Evolutionary conservation across 2,797 vertebrate genomes (phyloP), one percentile per base, ranked within the genome.

Genomic region (Neosilurus mollespiculum): DNA sequence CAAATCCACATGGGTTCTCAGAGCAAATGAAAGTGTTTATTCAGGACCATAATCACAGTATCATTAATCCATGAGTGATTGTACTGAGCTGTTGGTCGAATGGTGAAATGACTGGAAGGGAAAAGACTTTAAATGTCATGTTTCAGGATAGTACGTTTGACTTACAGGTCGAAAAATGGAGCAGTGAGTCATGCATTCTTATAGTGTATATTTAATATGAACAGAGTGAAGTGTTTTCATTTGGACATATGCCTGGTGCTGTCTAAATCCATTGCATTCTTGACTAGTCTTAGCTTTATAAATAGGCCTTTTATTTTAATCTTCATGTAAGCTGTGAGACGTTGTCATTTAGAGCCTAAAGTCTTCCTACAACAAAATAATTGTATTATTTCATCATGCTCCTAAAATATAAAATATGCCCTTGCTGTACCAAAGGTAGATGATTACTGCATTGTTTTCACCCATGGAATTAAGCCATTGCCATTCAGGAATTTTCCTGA

Each of bases 121-220:
- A 76, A 37, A 59, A 15, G n/a, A 49, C 56, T 81, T 86, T 86
- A 87, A 88, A 88, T 86, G 83, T 84, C 82, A 85, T 83, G 67
- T 86, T 84, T 86, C 83, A 78, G 66, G 80, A 56, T 84, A 51
- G 72, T 51, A 83, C 59, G n/a, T 69, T 84, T 56, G 26, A 86
- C 66, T 70, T 54, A 83, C 34, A 82, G 64, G 16, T 72, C 81
- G 67, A 43, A 69, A 61, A 71, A 64, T 78, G 26, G 72, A 73
- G 54, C 54, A 79, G 24, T 84, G 78, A 79, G 72, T 72, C 67
- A 56, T 62, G 5, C 62, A 73, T 11, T 73, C 53, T 10, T 69
- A 64, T 51, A 65, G 58, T 49, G 8, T 72, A 85, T 85, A 85
- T 76, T 88, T 80, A 83, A 83, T 86, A 83, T 78, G 84, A 83